Evolutionary conservation across 2,797 vertebrate species (phyloP), one percentile per base, ranked within the genome.

Genomic region (Schizothorax lantsangensis): DNA sequence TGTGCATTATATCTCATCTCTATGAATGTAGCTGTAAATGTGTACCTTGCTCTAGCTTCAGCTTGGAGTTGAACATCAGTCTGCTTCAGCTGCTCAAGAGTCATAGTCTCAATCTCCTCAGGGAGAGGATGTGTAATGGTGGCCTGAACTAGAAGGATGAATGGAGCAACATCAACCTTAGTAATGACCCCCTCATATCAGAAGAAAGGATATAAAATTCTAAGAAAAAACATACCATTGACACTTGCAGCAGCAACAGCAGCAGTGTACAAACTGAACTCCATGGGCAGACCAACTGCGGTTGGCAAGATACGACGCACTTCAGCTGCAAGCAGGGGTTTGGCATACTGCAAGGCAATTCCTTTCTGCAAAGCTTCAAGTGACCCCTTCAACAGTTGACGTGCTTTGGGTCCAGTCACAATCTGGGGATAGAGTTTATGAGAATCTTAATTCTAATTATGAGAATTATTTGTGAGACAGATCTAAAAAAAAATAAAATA

Each of bases 271-370:
- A 94, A 91, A 87, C 94, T 92, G 0, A 97, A 89, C 84, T 97
- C 96, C 92, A 97, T 91, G 0, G 97, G 97, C 45, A 97, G 57
- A 40, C 96, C 96, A 0, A 94, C 88, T 89, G 89, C 91, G 33
- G 93, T 96, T 7, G 97, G 96, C 6, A 97, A 0, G 69, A 96
- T 91, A 17, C 93, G 94, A 0, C 94, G 94, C 71, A 96, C 40
- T 90, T 97, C 96, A 79, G 91, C 89, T 74, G 88, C 86, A 91
- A 97, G 87, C 84, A 96, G 0, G 0, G 96, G 94, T 89, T 96
- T 96, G 0, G 90, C 87, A 73, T 93, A 89, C 0, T 94, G 92
- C 0, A 91, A 87, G 14, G 88, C 72, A 1, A 88, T 0, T 33
- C 96, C 96, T 1, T 84, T 88, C 74, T 94, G 91, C 88, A 97